Conservation (phyloP, 2,113 vertebrate species). For the Dicerorhinus sumatrensis region DNA sequence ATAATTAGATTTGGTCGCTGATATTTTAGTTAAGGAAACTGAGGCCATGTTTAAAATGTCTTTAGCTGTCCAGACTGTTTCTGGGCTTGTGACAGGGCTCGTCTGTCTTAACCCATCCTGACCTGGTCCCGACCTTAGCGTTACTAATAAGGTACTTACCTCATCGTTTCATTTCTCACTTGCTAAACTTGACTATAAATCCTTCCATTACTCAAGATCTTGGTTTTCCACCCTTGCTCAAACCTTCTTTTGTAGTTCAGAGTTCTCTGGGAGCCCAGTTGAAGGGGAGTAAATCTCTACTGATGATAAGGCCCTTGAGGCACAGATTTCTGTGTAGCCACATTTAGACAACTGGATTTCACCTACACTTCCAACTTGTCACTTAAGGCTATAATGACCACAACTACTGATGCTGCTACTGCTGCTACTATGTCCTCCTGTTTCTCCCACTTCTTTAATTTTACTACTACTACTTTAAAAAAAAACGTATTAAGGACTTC, state of each 20-base stretch:
- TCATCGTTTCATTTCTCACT: constrained; percentile 75
- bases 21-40: constrained; percentile 60
- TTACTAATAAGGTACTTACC: constrained; percentile 72
- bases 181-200: constrained; percentile 75
- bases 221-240: constrained; percentile 49
- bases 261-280: constrained; percentile 15
- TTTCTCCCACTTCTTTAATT: neutral
- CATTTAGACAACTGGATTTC: neutral
- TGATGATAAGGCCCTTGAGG: constrained; percentile 4
- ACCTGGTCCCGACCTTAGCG: constrained; percentile 66
- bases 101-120: constrained; percentile 67
- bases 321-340: neutral
- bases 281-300: constrained; percentile 52
- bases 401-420: neutral
- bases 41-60: constrained; percentile 41
- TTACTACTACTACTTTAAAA: neutral
- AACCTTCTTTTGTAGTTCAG: constrained; percentile 44
- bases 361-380: neutral
- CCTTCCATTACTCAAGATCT: constrained; percentile 47
- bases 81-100: neutral
- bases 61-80: neutral
- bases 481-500: neutral
- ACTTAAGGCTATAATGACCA: neutral
- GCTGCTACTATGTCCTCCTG: neutral
- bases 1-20: neutral